Percentiles rank a stretch among this genome's conserved stretches.
phyloP scores from a whole-genome alignment of 2,888 invertebrate species.

The Argyra leucocephala region DNA sequence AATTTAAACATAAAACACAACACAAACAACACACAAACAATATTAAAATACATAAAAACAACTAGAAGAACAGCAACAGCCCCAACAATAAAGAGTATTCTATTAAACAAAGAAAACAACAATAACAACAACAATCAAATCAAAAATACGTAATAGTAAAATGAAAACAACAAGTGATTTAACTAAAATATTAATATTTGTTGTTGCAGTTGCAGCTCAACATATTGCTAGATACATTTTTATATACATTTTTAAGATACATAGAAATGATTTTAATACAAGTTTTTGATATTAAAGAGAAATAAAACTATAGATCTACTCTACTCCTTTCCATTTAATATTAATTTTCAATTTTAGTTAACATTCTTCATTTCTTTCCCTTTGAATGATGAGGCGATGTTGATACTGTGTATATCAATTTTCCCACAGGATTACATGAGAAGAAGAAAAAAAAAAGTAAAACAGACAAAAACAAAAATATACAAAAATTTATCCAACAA shows the following conservation, averaged over 20 bases:
- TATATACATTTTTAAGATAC: too few relatives aligned
- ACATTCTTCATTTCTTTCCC: background rate
- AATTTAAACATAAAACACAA: slow-evolving; percentile 10
- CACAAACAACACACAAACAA: background rate
- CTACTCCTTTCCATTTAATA: background rate
- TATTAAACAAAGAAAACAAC: background rate
- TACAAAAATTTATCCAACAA: background rate
- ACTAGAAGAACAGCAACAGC: too few relatives aligned
- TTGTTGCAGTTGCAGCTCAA: background rate
- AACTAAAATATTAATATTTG: background rate
- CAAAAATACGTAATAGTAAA: background rate
- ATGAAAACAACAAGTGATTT: background rate
- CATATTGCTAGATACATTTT: background rate
- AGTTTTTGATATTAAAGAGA: too few relatives aligned
- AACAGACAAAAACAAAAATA: background rate
- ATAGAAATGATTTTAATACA: too few relatives aligned
- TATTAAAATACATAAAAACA: too few relatives aligned
- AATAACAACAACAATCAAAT: background rate
- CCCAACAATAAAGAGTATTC: background rate
- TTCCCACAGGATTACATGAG: background rate
- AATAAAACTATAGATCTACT: too few relatives aligned
- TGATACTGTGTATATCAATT: background rate
- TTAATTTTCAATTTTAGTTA: background rate
- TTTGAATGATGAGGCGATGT: background rate
- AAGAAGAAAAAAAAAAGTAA: background rate